These are phyloP conservation scores for Holcopasites calliopsidis DNA, from an alignment of 1,140 invertebrate species.

Conservation along the genomic window DNA sequence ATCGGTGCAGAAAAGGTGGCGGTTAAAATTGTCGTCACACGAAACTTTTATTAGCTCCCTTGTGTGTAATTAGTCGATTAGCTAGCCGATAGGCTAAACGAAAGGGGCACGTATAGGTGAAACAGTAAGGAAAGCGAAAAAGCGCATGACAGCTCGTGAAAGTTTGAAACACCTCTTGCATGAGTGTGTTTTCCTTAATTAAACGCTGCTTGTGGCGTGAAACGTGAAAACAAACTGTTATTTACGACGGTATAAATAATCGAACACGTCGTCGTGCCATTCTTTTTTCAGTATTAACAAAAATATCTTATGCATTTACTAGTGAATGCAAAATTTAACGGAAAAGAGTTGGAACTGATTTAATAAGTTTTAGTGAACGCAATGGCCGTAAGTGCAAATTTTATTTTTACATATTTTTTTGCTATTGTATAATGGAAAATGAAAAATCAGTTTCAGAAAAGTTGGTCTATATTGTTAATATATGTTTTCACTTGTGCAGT, in stretches of 20 bases:
- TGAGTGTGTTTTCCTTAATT: slow-evolving; percentile 5
- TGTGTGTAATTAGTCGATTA: slow-evolving; percentile 13
- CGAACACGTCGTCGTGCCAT: background rate
- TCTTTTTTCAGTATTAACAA: too few relatives aligned
- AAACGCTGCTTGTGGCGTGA: background rate
- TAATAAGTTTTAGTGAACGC: too few relatives aligned
- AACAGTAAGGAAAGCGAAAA: background rate
- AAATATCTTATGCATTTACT: too few relatives aligned
- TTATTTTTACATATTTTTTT: too few relatives aligned
- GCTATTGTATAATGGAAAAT: too few relatives aligned
- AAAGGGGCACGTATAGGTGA: background rate
- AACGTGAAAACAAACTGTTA: slow-evolving; percentile 27
- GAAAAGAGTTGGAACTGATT: too few relatives aligned
- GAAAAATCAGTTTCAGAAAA: too few relatives aligned
- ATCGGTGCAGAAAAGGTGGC: slow-evolving; percentile 3
- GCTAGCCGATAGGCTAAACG: background rate
- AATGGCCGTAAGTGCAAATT: too few relatives aligned
- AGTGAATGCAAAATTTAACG: too few relatives aligned
- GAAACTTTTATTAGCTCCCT: slow-evolving; percentile 14
- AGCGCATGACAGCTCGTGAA: background rate
- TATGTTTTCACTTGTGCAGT: too few relatives aligned
- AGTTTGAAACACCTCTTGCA: background rate
- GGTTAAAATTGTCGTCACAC: slow-evolving; percentile 9
- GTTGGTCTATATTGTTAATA: too few relatives aligned
- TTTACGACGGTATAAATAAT: slow-evolving; percentile 20